phyloP scores from a whole-genome alignment of 2,797 vertebrate genomes.

The Characodon lateralis region DNA sequence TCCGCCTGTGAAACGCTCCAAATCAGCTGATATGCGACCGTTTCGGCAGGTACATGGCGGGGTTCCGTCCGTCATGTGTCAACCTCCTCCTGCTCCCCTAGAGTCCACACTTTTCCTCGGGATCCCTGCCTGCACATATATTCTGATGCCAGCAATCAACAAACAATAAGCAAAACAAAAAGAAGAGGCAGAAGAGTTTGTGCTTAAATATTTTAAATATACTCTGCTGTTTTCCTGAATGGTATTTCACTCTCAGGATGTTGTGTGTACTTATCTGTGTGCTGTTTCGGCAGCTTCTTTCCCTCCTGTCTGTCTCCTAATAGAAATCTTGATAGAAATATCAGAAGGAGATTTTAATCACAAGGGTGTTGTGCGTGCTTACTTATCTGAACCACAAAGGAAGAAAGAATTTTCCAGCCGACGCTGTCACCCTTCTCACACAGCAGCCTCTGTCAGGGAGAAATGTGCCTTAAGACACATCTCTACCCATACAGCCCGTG shows the following conservation, averaged over 20 bases:
- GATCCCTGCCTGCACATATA: slow-evolving; percentile 57
- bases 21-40: slow-evolving; percentile 50
- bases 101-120: slow-evolving; percentile 40
- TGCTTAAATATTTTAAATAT: slow-evolving; percentile 81
- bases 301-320: slow-evolving; percentile 86
- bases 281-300: slow-evolving; percentile 84
- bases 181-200: slow-evolving; percentile 61
- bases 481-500: slow-evolving; percentile 86
- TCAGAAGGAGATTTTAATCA: slow-evolving; percentile 97
- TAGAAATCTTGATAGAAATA: slow-evolving; percentile 95
- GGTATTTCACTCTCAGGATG: slow-evolving; percentile 65
- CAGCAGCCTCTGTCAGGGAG: slow-evolving; percentile 91
- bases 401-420: slow-evolving; percentile 88
- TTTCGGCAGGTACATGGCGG: slow-evolving; percentile 55
- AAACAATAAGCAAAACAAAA: slow-evolving; percentile 64
- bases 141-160: slow-evolving; percentile 69
- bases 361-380: slow-evolving; percentile 90
- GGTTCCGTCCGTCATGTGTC: slow-evolving; percentile 59
- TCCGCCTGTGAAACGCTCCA: slow-evolving; percentile 54
- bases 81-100: slow-evolving; percentile 34
- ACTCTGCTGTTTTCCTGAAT: slow-evolving; percentile 60
- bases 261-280: slow-evolving; percentile 65
- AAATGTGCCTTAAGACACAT: slow-evolving; percentile 93
- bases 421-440: slow-evolving; percentile 89
- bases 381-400: slow-evolving; percentile 91